These are phyloP conservation scores for Toxotes jaculatrix DNA, from an alignment of 2,113 vertebrate genomes.

Conservation along the genomic window DNA sequence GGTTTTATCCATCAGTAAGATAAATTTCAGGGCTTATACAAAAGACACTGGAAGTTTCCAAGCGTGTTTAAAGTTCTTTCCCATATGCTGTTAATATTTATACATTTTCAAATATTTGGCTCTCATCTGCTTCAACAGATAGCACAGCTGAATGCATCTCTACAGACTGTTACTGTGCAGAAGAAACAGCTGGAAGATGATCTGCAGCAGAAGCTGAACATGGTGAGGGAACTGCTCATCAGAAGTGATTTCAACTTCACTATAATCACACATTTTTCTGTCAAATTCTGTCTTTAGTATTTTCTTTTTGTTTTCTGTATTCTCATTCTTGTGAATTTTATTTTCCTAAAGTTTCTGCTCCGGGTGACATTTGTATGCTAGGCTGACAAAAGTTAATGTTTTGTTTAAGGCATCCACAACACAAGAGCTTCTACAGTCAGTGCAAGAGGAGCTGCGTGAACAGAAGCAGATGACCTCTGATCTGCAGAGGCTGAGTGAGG, in stretches of 20 bases:
- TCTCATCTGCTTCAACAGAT: background rate
- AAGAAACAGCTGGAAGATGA: constrained; percentile 17
- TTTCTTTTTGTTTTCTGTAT: background rate
- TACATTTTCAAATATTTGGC: background rate
- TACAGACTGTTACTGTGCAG: constrained; percentile 15
- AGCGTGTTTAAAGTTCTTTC: background rate
- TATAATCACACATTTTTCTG: background rate
- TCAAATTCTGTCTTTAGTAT: background rate
- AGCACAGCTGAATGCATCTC: background rate
- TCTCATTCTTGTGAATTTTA: background rate
- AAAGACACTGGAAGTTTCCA: background rate
- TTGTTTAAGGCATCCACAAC: constrained; percentile 13
- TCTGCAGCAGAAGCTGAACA: background rate
- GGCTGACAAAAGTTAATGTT: background rate
- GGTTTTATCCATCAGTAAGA: no score
- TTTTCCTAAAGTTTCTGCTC: background rate
- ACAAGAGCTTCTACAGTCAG: constrained; percentile 33
- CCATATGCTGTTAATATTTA: background rate
- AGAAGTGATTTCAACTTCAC: background rate
- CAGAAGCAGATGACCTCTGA: constrained; percentile 30
- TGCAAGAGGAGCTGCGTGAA: constrained; percentile 29
- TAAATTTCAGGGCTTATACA: no score
- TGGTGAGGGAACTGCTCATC: constrained; percentile 5
- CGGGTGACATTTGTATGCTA: background rate
- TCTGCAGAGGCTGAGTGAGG: constrained; percentile 5